phyloP scores from a whole-genome alignment of 2,797 vertebrate species.

The Sternotherus odoratus region DNA sequence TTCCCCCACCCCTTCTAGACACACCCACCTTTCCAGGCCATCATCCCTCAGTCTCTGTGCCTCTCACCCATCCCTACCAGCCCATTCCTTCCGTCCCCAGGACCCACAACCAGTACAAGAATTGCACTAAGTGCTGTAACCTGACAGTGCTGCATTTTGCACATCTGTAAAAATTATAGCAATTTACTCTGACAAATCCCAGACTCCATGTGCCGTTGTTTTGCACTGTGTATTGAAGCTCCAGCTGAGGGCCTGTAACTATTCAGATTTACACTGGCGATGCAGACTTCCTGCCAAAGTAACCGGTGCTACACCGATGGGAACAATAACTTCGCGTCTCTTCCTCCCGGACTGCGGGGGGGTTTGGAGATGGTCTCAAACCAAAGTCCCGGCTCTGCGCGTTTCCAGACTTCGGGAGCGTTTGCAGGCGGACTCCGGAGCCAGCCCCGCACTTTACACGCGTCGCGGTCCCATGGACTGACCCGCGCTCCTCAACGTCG shows the following conservation, averaged over 20 bases:
- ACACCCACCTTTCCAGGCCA: rapidly evolving
- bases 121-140: rapidly evolving
- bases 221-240: rapidly evolving
- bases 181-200: background rate
- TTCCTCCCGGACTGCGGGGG: background rate
- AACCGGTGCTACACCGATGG: background rate
- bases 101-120: background rate
- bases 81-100: background rate
- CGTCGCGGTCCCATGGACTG: too few species aligned
- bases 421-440: background rate
- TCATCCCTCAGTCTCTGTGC: rapidly evolving
- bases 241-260: rapidly evolving
- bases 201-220: background rate
- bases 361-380: background rate
- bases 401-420: background rate
- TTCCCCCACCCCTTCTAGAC: background rate
- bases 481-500: too few species aligned
- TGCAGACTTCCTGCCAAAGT: background rate
- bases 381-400: background rate
- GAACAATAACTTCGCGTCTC: background rate
- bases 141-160: background rate
- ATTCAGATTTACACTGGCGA: too few species aligned
- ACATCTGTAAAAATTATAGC: rapidly evolving
- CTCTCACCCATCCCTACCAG: rapidly evolving
- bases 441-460: background rate